Base-by-base conservation (phyloP, 2,113 vertebrate genomes). In the Corythornis cristatus region DNA sequence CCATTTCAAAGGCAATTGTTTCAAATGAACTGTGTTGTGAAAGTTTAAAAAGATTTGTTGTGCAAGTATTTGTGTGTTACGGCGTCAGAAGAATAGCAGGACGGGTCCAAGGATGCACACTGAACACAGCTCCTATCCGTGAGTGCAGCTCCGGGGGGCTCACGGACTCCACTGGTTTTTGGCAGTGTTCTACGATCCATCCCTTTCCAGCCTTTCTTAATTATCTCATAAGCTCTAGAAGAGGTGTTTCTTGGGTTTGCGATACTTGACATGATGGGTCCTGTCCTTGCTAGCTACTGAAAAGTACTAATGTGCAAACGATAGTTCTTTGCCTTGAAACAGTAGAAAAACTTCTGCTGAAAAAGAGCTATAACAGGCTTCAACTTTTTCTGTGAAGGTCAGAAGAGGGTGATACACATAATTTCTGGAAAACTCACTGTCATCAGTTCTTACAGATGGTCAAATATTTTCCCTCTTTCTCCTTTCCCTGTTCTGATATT, bases 401-500 rank as follows among this genome's bases (percentile, higher is more conserved):
- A 67, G 21, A 60, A 11, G 37, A 87, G 21, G 23, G 14, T 81
- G 82, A 83, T 77, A 66, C 35, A 51, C 48, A 54, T 23, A 31
- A 26, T 67, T 87, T 91, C 72, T 45, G 40, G 82, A 74, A 86
- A 86, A 93, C 35, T 9, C 77, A 60, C 43, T 86, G 15, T 95
- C 89, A 66, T 93, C 79, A 71, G 18, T 88, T 94, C 89, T 77
- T 83, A 17, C 11, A 83, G 82, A 42, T 4, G 21, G 89, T 72
- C 61, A 75, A 50, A 72, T 71, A 83, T 91, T 95, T 96, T 74
- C 40, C 64, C 18, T 89, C 54, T 77, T 88, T 61, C 61, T 92
- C 85, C 72, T 89, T 64, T 77, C 68, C 74, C 21, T 58, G 37
- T 62, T 92, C 37, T 64, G 61, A 74, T 89, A 61, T 78, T 93